Evolutionary conservation across 1,140 invertebrate genomes (phyloP), one percentile per base, ranked within the genome.

Genomic region (Aphelinus certus): DNA sequence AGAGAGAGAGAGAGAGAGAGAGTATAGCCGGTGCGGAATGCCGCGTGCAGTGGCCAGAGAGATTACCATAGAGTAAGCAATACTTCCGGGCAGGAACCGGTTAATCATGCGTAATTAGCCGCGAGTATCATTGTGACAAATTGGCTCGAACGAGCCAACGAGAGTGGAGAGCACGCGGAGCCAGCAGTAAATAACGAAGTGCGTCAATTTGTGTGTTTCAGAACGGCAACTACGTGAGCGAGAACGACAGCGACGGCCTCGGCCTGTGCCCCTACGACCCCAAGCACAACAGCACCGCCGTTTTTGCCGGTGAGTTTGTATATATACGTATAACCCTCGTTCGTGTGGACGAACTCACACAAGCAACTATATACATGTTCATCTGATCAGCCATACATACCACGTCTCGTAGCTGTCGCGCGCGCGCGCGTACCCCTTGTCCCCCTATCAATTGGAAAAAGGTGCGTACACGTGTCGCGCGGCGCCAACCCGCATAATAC

Each of bases 231-330:
- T 90, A 89, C 82, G 80, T 83, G 48, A 83, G 87, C 56, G 87
- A 89, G 60, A 89, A 88, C 76, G 95, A 96, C 82, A 92, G 91
- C 77, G 93, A 95, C 79, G 96, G 95, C 9, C 92, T 93, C 82
- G 96, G 95, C 49, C 89, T 95, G 64, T 97, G 96, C 86, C 96
- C 97, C 2, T 98, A 96, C 88, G 95, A 97, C 86, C 96, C 96
- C 5, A 91, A 93, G 77, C 96, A 98, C 86, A 98, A 98, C 86
- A 97, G 95, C 82, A 98, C 96, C 43, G 94, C 95, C 74, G 92
- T 95, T 78, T 94, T 92, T 84, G 92, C 91, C 79, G 89, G 91
- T 92, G 85, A 88, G 85, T 84, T 10, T 47, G 26, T 26, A 26
- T 26, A 47, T 58, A 68, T 70, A 56, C 51, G 5, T 2, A 42